phyloP scores from a whole-genome alignment of 1,140 invertebrate genomes.

The Rhopalosiphum padi region DNA sequence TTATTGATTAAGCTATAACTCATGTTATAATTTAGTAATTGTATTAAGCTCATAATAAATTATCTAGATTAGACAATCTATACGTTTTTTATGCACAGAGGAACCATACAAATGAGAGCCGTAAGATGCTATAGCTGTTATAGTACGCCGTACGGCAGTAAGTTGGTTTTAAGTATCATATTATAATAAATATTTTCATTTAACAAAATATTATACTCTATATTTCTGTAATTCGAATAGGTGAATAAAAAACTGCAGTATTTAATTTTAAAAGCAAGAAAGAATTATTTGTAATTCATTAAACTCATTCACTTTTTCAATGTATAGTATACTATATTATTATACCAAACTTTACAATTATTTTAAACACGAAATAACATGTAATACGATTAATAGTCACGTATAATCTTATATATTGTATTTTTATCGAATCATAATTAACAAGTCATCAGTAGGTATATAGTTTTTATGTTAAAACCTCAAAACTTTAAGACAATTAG shows the following conservation, averaged over 20 bases:
- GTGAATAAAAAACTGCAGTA: not conserved
- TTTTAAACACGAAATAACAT: not conserved
- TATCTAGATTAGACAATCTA: no score
- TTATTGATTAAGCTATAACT: no score
- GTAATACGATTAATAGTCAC: not conserved
- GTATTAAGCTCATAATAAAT: no score
- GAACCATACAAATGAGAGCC: no score
- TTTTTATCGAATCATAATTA: not conserved
- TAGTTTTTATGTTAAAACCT: no score
- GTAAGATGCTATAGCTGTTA: no score
- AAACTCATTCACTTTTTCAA: not conserved
- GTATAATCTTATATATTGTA: not conserved
- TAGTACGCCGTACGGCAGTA: not conserved
- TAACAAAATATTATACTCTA: not conserved
- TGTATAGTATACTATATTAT: not conserved
- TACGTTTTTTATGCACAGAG: no score
- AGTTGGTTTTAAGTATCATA: not conserved
- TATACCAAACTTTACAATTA: not conserved
- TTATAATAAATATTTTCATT: not conserved
- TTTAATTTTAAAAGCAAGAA: not conserved
- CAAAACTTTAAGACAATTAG: no score
- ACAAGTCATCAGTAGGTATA: not conserved
- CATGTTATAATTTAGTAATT: no score
- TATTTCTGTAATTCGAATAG: not conserved
- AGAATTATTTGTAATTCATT: not conserved